Percentiles rank a stretch among this genome's conserved stretches.
Evolutionary conservation across 2,113 vertebrate genomes (phyloP).

Genomic region (Galbula dea): DNA sequence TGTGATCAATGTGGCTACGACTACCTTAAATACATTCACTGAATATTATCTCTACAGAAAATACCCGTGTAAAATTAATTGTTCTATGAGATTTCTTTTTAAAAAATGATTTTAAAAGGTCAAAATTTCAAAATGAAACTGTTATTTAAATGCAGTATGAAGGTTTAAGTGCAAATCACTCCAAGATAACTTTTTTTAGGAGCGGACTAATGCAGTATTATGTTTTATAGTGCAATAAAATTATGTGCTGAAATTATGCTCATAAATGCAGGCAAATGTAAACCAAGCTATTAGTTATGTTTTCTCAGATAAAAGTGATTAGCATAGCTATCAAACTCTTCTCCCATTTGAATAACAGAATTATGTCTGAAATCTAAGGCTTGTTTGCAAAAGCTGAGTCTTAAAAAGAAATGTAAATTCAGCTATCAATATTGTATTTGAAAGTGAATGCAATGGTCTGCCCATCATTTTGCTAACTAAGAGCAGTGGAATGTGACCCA

Average conservation of each 20-base stretch:
- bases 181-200: constrained; percentile 74
- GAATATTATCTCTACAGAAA: constrained; percentile 64
- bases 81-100: constrained; percentile 58
- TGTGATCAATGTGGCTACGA: constrained; percentile 54
- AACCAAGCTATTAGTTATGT: constrained; percentile 87
- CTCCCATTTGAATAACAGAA: constrained; percentile 83
- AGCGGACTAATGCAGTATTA: constrained; percentile 80
- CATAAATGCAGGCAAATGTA: constrained; percentile 86
- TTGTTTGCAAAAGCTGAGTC: constrained; percentile 65
- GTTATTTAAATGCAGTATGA: constrained; percentile 70
- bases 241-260: constrained; percentile 83
- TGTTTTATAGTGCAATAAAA: constrained; percentile 87
- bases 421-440: constrained; percentile 56
- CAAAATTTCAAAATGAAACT: constrained; percentile 69
- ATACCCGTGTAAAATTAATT: constrained; percentile 62
- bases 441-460: constrained; percentile 38
- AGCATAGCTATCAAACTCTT: constrained; percentile 85
- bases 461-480: constrained; percentile 32
- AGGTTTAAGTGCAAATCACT: constrained; percentile 78
- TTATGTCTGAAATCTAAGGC: constrained; percentile 77
- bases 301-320: constrained; percentile 87
- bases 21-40: constrained; percentile 52
- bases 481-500: constrained; percentile 42
- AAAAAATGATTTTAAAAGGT: constrained; percentile 54
- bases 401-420: constrained; percentile 76